These are phyloP conservation scores for Anneissia japonica DNA, from an alignment of 35 echinoderm and acorn worm genomes.

Conservation along the genomic window DNA sequence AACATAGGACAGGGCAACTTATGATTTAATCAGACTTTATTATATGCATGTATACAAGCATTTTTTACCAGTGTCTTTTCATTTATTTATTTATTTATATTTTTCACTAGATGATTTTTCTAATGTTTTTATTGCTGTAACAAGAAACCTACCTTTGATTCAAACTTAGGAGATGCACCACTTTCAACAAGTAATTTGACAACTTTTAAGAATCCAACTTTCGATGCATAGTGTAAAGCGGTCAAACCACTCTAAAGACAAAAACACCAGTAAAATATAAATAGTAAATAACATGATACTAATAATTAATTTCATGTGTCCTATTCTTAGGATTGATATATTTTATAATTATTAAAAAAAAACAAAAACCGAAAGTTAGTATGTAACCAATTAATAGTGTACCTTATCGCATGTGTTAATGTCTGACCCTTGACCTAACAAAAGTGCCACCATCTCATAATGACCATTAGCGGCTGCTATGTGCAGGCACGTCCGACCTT, in stretches of 20 bases:
- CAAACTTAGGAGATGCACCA: conserved; percentile 81
- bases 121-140: too few species aligned
- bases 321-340: not conserved
- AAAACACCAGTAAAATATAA: not conserved
- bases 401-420: conserved; percentile 95
- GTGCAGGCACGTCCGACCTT: conserved; percentile 90
- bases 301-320: not conserved
- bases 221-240: conserved; percentile 85
- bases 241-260: conserved; percentile 86
- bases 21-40: too few species aligned
- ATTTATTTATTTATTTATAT: too few species aligned
- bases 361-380: not conserved
- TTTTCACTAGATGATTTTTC: too few species aligned
- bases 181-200: conserved; percentile 81
- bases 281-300: not conserved
- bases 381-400: not conserved
- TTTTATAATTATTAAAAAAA: not conserved
- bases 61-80: too few species aligned
- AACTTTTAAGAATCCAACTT: conserved; percentile 82
- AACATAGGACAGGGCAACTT: too few species aligned
- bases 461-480: conserved; percentile 91
- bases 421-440: conserved; percentile 92
- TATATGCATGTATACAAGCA: too few species aligned
- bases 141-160: conserved; percentile 65
- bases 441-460: conserved; percentile 93